A percentile compares a stretch with the other conserved stretches of the same genome.
These are phyloP conservation scores for Macheiramphus alcinus DNA, from an alignment of 2,113 vertebrate species.

Conservation along the genomic window DNA sequence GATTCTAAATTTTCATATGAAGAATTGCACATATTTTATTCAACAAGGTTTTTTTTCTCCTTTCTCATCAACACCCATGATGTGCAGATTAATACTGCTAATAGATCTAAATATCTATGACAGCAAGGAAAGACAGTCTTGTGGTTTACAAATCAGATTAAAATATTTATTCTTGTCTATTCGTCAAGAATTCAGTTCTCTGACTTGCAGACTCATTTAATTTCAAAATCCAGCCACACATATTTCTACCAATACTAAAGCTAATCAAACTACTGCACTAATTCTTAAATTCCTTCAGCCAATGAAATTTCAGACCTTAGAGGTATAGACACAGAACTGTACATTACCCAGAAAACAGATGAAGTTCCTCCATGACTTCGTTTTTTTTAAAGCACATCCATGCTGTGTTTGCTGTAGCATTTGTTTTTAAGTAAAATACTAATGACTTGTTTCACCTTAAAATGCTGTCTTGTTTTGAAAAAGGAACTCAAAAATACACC, in stretches of 20 bases:
- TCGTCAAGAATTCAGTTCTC: not conserved
- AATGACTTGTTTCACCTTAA: not conserved
- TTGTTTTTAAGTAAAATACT: not conserved
- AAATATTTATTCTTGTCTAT: not conserved
- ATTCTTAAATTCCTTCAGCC: not conserved
- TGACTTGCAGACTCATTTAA: not conserved
- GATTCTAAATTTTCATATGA: not conserved
- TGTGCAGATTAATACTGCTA: not conserved
- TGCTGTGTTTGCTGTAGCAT: not conserved
- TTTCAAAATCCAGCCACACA: not conserved
- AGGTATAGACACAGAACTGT: not conserved
- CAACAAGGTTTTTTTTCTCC: not conserved
- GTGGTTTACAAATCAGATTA: not conserved
- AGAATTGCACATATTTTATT: not conserved
- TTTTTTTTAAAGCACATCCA: not conserved
- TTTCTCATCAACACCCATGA: not conserved
- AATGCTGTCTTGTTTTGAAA: not conserved
- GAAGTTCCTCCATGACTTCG: not conserved
- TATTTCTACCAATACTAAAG: not conserved
- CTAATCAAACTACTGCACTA: not conserved
- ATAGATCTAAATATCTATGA: not conserved
- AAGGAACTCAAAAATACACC: not conserved
- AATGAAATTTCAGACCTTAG: not conserved
- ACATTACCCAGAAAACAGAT: not conserved
- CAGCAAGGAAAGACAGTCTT: not conserved